Conservation (phyloP, 2,797 vertebrate genomes). For the Betta splendens region DNA sequence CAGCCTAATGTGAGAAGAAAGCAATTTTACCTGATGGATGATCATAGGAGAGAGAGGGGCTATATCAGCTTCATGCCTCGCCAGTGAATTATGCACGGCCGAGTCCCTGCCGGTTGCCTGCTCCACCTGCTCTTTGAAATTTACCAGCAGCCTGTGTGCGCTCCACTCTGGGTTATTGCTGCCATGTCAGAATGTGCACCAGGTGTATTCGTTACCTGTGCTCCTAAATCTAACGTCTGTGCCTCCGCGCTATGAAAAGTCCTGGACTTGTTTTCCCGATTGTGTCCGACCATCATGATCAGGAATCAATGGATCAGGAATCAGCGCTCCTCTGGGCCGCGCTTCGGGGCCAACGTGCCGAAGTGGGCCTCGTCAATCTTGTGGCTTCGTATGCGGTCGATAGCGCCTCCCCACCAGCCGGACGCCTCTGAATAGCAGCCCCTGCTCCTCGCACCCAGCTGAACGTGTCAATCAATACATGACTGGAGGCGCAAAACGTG, state of each 20-base stretch:
- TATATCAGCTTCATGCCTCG: constrained; percentile 53
- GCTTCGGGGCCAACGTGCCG: constrained; percentile 71
- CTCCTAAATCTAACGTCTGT: constrained; percentile 60
- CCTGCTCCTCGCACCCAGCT: constrained; percentile 43
- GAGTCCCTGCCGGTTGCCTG: constrained; percentile 39
- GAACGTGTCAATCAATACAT: constrained; percentile 75
- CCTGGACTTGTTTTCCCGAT: constrained; percentile 48
- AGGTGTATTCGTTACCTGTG: constrained; percentile 57
- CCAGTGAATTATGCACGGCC: constrained; percentile 67
- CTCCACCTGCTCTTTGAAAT: constrained; percentile 48
- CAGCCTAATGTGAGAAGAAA: constrained; percentile 69
- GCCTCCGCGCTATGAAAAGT: constrained; percentile 40
- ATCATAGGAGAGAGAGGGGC: constrained; percentile 56
- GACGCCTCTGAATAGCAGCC: constrained; percentile 60
- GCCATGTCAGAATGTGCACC: constrained; percentile 42
- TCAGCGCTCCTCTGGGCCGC: constrained; percentile 35
- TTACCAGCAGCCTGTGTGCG: constrained; percentile 25
- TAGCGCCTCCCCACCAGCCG: constrained; percentile 63
- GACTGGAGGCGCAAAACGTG: constrained; percentile 67
- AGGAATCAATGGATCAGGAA: constrained; percentile 65
- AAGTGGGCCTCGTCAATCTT: constrained; percentile 78
- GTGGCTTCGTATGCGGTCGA: constrained; percentile 80
- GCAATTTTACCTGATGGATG: constrained; percentile 77
- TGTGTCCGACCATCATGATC: constrained; percentile 50
- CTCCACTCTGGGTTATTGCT: constrained; percentile 36